Conservation (phyloP, 2,797 vertebrate genomes). For the Tapera naevia region DNA sequence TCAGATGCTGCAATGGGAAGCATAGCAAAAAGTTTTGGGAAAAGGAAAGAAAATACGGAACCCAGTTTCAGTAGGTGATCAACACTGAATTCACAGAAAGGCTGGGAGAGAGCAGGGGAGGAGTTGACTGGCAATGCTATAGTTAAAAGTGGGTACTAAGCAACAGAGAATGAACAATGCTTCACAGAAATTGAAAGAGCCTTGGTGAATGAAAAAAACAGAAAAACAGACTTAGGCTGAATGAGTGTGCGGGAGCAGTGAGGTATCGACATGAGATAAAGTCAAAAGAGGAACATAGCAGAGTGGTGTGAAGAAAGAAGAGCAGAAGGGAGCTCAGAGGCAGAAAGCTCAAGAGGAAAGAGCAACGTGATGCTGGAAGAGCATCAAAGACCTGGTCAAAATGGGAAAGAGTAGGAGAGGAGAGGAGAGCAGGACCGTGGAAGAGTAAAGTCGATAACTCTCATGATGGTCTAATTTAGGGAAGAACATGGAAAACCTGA, state of each 20-base stretch:
- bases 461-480: background rate
- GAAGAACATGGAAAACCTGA: background rate
- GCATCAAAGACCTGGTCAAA: background rate
- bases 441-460: background rate
- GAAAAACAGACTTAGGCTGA: constrained; percentile 12
- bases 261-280: background rate
- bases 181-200: constrained; percentile 13
- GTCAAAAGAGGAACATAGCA: background rate
- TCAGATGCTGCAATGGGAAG: background rate
- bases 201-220: constrained; percentile 20
- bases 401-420: background rate
- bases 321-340: background rate
- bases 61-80: background rate
- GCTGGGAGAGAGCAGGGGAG: background rate
- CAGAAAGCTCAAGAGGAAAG: background rate
- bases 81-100: background rate
- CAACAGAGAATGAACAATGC: constrained; percentile 21
- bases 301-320: background rate
- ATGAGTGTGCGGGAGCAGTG: background rate
- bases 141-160: constrained; percentile 29
- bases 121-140: background rate
- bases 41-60: background rate
- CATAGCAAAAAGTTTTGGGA: background rate
- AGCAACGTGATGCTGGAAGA: background rate
- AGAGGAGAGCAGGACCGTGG: background rate